These are phyloP conservation scores for Mycetomoellerius zeteki DNA, from an alignment of 1,140 invertebrate species.

Conservation along the genomic window DNA sequence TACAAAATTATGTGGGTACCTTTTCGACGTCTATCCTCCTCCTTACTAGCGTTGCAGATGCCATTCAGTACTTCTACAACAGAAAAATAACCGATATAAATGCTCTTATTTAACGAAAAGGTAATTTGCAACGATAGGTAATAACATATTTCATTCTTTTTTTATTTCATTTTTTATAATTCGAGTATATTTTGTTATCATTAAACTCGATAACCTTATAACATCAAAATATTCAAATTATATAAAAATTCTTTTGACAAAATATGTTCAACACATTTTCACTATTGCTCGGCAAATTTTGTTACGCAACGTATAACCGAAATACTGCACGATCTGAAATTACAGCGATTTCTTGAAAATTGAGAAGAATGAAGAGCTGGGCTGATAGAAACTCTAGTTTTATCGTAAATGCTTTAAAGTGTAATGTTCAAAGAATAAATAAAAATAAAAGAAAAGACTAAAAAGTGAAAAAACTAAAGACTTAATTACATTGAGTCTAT, in stretches of 20 bases:
- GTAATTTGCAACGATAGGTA: not conserved
- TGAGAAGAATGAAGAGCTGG: not conserved
- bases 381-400: conserved; percentile 39
- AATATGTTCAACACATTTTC: conserved; percentile 40
- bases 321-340: conserved; percentile 80
- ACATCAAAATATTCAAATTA: conserved; percentile 12
- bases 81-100: conserved; percentile 60
- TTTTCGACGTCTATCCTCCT: conserved; percentile 93
- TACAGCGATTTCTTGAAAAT: conserved; percentile 69
- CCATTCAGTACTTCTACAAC: conserved; percentile 95
- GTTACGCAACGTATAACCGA: conserved; percentile 83
- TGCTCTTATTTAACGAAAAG: not conserved
- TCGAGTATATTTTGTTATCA: not conserved
- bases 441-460: not conserved
- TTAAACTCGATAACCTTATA: not conserved
- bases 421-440: not conserved
- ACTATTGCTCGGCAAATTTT: conserved; percentile 77
- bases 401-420: not conserved
- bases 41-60: conserved; percentile 91
- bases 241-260: conserved; percentile 1
- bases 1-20: conserved; percentile 87
- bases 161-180: not conserved
- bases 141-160: not conserved
- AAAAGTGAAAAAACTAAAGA: not conserved
- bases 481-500: not conserved